These are phyloP conservation scores for Dryomyza anilis DNA, from an alignment of 2,888 invertebrate species.

Conservation along the genomic window DNA sequence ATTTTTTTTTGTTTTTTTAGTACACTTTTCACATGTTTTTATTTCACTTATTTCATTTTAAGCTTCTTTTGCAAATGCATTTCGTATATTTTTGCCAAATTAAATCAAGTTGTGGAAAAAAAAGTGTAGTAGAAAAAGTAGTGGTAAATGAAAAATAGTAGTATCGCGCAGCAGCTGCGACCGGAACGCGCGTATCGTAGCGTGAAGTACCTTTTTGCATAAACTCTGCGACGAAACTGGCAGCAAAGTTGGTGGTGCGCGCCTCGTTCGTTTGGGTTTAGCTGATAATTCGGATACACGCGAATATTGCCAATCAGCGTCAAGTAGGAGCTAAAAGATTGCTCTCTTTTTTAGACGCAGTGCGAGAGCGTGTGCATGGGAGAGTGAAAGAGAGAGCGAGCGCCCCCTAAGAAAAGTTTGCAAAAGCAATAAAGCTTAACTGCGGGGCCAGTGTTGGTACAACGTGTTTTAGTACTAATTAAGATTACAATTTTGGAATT, in stretches of 20 bases:
- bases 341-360: slow-evolving; percentile 10
- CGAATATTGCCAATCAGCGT: slow-evolving; percentile 44
- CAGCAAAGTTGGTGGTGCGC: slow-evolving; percentile 42
- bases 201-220: slow-evolving; percentile 54
- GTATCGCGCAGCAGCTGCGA: slow-evolving; percentile 14
- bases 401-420: no score
- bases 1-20: neutral
- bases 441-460: no score
- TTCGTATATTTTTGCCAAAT: no score
- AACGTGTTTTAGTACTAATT: no score
- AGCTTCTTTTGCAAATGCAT: no score
- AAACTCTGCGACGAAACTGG: slow-evolving; percentile 58
- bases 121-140: no score
- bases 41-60: no score
- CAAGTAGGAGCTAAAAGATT: slow-evolving; percentile 13
- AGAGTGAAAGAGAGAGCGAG: neutral
- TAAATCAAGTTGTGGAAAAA: no score
- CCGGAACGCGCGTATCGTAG: slow-evolving; percentile 22
- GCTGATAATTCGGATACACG: slow-evolving; percentile 30
- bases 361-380: neutral
- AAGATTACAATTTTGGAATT: no score
- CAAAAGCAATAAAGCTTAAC: no score
- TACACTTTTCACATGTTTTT: neutral
- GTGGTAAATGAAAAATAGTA: neutral
- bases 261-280: slow-evolving; percentile 28